Evolutionary conservation across 2,113 vertebrate genomes (phyloP).

Genomic region (Tricholaema leucomelas): DNA sequence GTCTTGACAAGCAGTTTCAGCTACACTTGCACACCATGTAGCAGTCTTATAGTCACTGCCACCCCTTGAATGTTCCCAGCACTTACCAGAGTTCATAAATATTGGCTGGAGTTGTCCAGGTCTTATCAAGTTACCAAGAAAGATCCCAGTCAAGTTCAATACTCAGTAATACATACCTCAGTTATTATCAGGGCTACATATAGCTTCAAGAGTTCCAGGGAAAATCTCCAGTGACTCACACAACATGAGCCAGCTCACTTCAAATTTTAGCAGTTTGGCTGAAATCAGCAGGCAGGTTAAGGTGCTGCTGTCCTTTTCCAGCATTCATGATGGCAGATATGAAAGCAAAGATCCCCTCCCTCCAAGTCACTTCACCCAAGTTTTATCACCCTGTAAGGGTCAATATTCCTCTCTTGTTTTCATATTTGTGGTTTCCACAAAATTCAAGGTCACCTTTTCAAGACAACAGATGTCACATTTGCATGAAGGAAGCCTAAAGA

Average conservation of each 20-base stretch:
- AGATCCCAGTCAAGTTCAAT: background rate
- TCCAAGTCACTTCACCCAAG: background rate
- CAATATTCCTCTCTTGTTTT: background rate
- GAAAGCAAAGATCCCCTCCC: background rate
- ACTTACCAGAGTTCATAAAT: background rate
- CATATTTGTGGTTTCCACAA: background rate
- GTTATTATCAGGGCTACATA: background rate
- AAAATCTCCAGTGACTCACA: background rate
- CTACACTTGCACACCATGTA: background rate
- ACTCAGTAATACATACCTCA: background rate
- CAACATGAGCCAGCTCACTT: background rate
- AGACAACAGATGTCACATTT: conserved; percentile 15
- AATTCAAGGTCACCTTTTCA: background rate
- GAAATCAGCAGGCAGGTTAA: background rate
- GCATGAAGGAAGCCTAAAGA: conserved; percentile 28
- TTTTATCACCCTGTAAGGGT: background rate
- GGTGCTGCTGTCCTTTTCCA: background rate
- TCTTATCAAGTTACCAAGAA: background rate
- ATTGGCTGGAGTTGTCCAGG: background rate
- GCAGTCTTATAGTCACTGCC: background rate
- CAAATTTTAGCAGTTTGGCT: background rate
- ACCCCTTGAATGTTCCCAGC: background rate
- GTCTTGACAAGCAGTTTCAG: background rate
- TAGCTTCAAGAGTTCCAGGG: background rate
- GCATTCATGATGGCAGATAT: background rate